Evolutionary conservation across 2,888 invertebrate genomes (phyloP), one percentile per base, ranked within the genome.

Genomic region (Bembecia ichneumoniformis): DNA sequence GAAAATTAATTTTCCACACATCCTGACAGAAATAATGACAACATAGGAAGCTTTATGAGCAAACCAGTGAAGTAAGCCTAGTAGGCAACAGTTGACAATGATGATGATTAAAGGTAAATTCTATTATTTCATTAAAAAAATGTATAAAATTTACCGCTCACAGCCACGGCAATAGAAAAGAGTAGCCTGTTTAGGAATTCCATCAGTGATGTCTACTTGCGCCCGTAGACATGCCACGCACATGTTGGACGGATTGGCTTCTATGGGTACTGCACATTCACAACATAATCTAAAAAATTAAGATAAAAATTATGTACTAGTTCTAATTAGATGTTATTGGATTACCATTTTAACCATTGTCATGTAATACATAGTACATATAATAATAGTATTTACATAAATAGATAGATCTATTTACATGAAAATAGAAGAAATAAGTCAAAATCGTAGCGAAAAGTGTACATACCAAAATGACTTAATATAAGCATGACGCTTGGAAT

Each of bases 201-300:
- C 95, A 70, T 96, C 97, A 1, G 98, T 96, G 51, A 99, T 98
- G 69, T 99, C 99, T 3, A 98, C 93, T 66, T 94, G 91, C 35
- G 94, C 92, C 43, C 98, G 89, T 36, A 99, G 80, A 78, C 99
- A 99, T 15, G 93, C 94, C 1, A 97, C 95, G 78, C 99, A 99
- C 96, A 97, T 98, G 78, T 98, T 99, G 0, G 97, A 93, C 2
- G 97, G 95, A 87, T 99, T 99, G 34, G 99, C 95, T 63, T 96
- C 94, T 51, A 99, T 99, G 15, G 91, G 86, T 11, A 91, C 90
- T 10, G 97, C 98, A 87, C 99, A 99, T 76, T 97, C 93, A 70
- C 99, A 99, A 74, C 99, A 99, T 64, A 96, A 89, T 77, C 93
- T 94, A 67, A 50, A 74, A 72, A 48, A 10, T 44, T 11, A n/a